phyloP scores from a whole-genome alignment of 2,888 invertebrate species.

The Polyploca ridens region DNA sequence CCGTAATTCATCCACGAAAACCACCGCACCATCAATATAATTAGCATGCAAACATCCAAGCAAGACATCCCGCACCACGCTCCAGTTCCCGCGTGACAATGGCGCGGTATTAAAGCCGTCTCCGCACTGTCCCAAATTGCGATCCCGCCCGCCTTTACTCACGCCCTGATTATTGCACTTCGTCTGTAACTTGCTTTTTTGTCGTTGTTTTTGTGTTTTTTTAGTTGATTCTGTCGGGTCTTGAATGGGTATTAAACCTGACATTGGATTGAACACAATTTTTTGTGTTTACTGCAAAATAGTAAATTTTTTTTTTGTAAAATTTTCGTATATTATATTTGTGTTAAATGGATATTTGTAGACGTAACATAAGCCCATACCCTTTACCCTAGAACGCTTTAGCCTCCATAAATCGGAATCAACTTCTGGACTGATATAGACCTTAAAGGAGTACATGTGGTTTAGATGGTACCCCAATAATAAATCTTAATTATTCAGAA shows the following conservation, averaged over 20 bases:
- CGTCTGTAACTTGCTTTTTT: constrained; percentile 34
- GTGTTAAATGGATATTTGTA: no score
- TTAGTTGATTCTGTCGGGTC: constrained; percentile 22
- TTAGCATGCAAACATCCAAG: constrained; percentile 27
- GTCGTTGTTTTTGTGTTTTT: constrained; percentile 23
- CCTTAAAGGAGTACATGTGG: no score
- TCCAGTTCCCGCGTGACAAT: constrained; percentile 42
- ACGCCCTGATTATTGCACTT: constrained; percentile 39
- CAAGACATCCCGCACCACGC: constrained; percentile 35
- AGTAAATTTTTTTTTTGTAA: no score
- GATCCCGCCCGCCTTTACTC: constrained; percentile 26
- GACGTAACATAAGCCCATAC: no score
- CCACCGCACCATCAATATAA: constrained; percentile 25
- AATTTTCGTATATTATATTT: no score
- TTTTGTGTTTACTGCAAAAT: no score
- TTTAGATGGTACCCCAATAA: no score
- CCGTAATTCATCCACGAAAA: constrained; percentile 10
- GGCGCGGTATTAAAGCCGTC: constrained; percentile 30
- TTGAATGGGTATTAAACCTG: constrained; percentile 4
- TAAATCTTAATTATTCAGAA: no score
- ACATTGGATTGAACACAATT: background rate
- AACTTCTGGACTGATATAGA: no score
- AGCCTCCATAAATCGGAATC: no score
- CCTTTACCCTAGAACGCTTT: no score
- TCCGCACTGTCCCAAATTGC: constrained; percentile 8